Conservation (phyloP, 1,140 invertebrate species). For the Scaptomyza montana region DNA sequence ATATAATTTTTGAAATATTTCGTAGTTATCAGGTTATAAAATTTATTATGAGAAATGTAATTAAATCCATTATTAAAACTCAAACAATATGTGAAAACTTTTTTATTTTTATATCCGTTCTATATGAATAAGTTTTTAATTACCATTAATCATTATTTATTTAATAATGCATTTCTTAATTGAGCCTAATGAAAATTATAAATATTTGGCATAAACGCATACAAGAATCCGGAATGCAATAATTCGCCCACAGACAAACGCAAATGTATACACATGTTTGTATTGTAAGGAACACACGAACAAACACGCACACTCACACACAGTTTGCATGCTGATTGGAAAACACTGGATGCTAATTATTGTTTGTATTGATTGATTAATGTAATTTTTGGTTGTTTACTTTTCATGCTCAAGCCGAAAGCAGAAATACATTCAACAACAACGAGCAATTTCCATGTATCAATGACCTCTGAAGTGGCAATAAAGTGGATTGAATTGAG, state of each 20-base stretch:
- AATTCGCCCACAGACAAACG: slow-evolving; percentile 1
- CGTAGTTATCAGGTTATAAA: no score
- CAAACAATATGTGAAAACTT: no score
- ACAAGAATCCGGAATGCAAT: not conserved
- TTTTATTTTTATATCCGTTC: no score
- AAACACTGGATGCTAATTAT: slow-evolving; percentile 33
- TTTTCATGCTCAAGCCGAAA: slow-evolving; percentile 5
- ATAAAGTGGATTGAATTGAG: slow-evolving; percentile 18
- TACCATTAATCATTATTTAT: no score
- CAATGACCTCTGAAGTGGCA: slow-evolving; percentile 24
- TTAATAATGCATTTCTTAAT: no score
- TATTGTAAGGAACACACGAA: not conserved
- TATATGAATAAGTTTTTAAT: no score
- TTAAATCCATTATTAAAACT: no score
- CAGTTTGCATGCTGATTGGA: slow-evolving; percentile 5
- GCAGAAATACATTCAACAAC: not conserved
- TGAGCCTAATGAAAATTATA: not conserved
- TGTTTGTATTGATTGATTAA: slow-evolving; percentile 39
- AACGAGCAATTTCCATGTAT: slow-evolving; percentile 18
- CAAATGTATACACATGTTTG: not conserved
- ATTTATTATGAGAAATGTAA: no score
- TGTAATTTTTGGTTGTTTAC: slow-evolving; percentile 36
- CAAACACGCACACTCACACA: not conserved
- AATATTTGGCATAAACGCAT: slow-evolving; percentile 2
- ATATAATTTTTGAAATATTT: no score